Evolutionary conservation across 2,888 invertebrate species (phyloP).

Genomic region (Fabriciana adippe): DNA sequence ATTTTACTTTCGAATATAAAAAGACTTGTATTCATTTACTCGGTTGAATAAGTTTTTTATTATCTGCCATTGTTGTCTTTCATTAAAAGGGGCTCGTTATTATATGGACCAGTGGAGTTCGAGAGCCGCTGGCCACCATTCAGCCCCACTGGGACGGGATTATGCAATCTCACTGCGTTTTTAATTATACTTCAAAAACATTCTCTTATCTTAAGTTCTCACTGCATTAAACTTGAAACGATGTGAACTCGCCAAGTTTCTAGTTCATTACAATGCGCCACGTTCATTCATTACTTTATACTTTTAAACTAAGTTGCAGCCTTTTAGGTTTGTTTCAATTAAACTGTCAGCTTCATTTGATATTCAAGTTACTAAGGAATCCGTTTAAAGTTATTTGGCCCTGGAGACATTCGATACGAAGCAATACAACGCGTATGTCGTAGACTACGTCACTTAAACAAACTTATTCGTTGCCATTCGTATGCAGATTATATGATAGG

Average conservation of each 20-base stretch:
- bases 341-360: slow-evolving; percentile 10
- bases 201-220: not conserved
- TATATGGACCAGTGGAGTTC: slow-evolving; percentile 13
- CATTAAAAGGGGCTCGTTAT: slow-evolving; percentile 21
- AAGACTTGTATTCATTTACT: slow-evolving; percentile 3
- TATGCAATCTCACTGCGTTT: not conserved
- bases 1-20: slow-evolving; percentile 4
- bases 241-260: not conserved
- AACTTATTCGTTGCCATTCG: too few species aligned
- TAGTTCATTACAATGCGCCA: not conserved
- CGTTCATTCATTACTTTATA: slow-evolving; percentile 3
- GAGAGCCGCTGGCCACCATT: not conserved
- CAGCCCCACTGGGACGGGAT: too few species aligned
- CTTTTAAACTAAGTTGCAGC: not conserved
- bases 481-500: too few species aligned
- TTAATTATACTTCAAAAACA: slow-evolving; percentile 10
- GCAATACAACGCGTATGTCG: too few species aligned
- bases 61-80: slow-evolving; percentile 15
- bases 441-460: too few species aligned
- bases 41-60: slow-evolving; percentile 20
- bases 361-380: not conserved
- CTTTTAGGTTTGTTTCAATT: slow-evolving; percentile 1
- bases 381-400: not conserved
- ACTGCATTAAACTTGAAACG: not conserved
- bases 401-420: not conserved